Base-by-base conservation (phyloP, 1,140 invertebrate species). In the Metaphire vulgaris region DNA sequence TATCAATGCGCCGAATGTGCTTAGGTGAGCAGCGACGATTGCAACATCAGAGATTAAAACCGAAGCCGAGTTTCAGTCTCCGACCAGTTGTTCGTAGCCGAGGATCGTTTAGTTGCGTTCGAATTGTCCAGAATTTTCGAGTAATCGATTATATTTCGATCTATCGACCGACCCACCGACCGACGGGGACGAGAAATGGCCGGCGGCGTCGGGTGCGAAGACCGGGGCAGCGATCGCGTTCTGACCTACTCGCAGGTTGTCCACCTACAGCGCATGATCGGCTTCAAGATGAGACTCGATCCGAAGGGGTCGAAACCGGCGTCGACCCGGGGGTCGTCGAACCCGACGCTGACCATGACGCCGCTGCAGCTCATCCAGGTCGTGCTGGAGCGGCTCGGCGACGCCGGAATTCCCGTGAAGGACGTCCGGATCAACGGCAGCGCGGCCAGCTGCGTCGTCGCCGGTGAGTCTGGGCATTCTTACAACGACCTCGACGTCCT, bases 401-500 rank as follows among this genome's bases (percentile, higher is more conserved):
- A 83, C 21, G 88, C 88, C 74, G 87, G 86, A 15, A 90, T 97
- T 85, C 87, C 88, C 77, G 93, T 98, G 56, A 90, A 92, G 79
- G 95, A 97, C 87, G 95, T 99, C 81, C 91, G 96, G 68, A 88
- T 99, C 77, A 99, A 99, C 86, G 97, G 97, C n/a, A 96, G 97
- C 41, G 96, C 94, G 21, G 97, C 97, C 56, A 93, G 92, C 76
- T 93, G 97, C 88, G 95, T 98, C 73, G 89, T 99, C 41, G 79
- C 92, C 26, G 82, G 80, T 29, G 87, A 88, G 41, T 91, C 92
- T 81, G 90, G 92, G 72, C 92, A 92, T 83, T 76, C 85, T 81
- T 99, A 98, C 89, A 98, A 98, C 85, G 97, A 99, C 87, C 89
- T 99, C 80, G 97, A 99, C 88, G 90, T 99, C 83, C 99, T 99